Conservation (phyloP, 2,888 invertebrate genomes). For the Stictocephala bisonia region DNA sequence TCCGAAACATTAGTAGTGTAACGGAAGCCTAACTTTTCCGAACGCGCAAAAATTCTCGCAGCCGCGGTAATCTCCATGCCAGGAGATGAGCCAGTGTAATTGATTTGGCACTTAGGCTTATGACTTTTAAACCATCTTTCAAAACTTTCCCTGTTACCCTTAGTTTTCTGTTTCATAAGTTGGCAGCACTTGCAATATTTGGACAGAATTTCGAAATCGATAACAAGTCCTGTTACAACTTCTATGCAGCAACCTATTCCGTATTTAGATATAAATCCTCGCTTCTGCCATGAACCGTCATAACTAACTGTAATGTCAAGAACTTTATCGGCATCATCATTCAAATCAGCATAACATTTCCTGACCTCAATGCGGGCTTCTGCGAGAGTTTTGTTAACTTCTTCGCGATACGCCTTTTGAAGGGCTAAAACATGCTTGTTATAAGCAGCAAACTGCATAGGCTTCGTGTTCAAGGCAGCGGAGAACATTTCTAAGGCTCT, state of each 20-base stretch:
- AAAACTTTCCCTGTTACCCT: constrained; percentile 22
- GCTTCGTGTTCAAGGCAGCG: constrained; percentile 25
- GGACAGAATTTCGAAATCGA: constrained; percentile 34
- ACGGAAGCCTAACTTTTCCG: constrained; percentile 23
- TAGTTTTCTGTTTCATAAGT: constrained; percentile 31
- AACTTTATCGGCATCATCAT: constrained; percentile 10
- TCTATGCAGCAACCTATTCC: constrained; percentile 34
- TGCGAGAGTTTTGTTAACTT: constrained; percentile 6
- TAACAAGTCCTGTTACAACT: constrained; percentile 33
- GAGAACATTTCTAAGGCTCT: constrained; percentile 35
- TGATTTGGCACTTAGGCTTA: constrained; percentile 14
- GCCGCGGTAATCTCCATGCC: constrained; percentile 21
- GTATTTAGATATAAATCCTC: constrained; percentile 36
- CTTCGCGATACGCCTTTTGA: constrained; percentile 4
- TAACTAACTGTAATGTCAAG: constrained; percentile 37
- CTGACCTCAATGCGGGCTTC: constrained; percentile 19
- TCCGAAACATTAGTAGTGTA: constrained; percentile 20
- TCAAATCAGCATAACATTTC: constrained; percentile 20
- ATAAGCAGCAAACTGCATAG: not conserved
- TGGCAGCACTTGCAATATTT: constrained; percentile 36
- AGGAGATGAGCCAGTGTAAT: constrained; percentile 23
- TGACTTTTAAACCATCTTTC: constrained; percentile 22
- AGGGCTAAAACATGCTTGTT: constrained; percentile 23
- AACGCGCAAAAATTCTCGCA: constrained; percentile 16
- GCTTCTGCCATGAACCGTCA: constrained; percentile 33